Conservation (phyloP, 2,113 vertebrate species). For the Prolemur simus region DNA sequence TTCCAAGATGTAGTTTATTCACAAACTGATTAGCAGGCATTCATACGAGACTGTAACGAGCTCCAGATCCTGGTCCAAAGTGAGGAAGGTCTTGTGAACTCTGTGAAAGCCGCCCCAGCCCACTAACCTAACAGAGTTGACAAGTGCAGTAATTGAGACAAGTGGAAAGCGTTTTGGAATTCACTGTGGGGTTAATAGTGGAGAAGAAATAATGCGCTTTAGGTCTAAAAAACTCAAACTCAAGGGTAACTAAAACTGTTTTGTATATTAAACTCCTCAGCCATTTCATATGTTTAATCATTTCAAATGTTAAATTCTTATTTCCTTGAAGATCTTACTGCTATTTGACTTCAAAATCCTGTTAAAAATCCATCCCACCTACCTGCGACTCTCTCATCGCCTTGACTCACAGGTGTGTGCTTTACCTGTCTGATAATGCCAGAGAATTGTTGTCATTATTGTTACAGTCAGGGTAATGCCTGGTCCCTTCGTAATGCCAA, state of each 20-base stretch:
- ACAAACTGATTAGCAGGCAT: neutral
- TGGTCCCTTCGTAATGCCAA: neutral
- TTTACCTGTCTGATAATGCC: neutral
- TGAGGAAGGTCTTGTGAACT: neutral
- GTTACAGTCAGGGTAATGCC: neutral
- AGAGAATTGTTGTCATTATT: neutral
- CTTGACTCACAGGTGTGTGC: neutral
- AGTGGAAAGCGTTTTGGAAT: neutral
- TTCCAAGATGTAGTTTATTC: neutral
- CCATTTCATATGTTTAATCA: too few relatives aligned
- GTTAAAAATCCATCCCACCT: neutral
- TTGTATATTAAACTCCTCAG: neutral
- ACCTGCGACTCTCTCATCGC: neutral
- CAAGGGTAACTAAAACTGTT: neutral
- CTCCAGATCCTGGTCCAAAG: neutral
- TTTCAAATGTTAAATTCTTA: neutral
- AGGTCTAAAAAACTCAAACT: neutral
- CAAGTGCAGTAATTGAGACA: neutral
- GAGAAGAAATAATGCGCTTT: neutral
- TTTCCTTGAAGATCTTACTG: neutral
- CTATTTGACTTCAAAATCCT: conserved; percentile 37
- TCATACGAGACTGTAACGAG: neutral
- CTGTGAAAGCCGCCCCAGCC: neutral
- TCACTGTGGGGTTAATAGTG: neutral
- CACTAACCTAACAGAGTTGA: neutral